Conservation (phyloP, 1,140 invertebrate genomes). For the Plodia interpunctella region DNA sequence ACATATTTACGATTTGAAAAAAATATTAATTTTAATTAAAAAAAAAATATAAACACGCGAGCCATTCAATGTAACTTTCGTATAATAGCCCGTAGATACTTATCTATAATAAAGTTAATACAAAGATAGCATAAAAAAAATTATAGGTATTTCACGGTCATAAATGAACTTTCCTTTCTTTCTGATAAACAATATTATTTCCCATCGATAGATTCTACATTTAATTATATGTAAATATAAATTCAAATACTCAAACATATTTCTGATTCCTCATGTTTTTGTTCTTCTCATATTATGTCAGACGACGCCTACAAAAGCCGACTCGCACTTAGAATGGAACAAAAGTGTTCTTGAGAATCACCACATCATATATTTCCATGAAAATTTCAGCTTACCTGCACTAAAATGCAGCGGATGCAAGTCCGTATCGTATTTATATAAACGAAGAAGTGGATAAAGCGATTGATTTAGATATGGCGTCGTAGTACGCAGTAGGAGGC, state of each 20-base stretch:
- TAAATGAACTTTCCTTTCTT: not conserved
- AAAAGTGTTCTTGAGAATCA: conserved; percentile 38
- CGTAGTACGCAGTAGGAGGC: conserved; percentile 40
- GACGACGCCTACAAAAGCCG: not conserved
- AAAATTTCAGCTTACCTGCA: conserved; percentile 19
- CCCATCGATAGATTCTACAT: too few species aligned
- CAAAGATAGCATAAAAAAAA: too few species aligned
- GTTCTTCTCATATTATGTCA: not conserved
- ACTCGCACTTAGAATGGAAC: conserved; percentile 16
- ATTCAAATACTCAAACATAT: too few species aligned
- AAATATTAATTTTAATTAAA: too few species aligned
- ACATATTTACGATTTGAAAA: too few species aligned
- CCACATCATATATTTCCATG: conserved; percentile 5
- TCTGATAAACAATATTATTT: not conserved
- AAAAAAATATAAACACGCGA: too few species aligned
- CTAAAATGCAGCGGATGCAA: not conserved
- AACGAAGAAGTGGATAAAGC: conserved; percentile 31
- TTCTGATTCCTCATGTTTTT: not conserved
- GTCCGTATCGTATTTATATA: not conserved
- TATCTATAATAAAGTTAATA: too few species aligned
- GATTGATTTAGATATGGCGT: conserved; percentile 52
- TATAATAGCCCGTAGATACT: too few species aligned
- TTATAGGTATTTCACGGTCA: too few species aligned
- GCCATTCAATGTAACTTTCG: too few species aligned
- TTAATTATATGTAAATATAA: too few species aligned